Evolutionary conservation across 2,113 vertebrate genomes (phyloP).

Genomic region (Silurus glanis): DNA sequence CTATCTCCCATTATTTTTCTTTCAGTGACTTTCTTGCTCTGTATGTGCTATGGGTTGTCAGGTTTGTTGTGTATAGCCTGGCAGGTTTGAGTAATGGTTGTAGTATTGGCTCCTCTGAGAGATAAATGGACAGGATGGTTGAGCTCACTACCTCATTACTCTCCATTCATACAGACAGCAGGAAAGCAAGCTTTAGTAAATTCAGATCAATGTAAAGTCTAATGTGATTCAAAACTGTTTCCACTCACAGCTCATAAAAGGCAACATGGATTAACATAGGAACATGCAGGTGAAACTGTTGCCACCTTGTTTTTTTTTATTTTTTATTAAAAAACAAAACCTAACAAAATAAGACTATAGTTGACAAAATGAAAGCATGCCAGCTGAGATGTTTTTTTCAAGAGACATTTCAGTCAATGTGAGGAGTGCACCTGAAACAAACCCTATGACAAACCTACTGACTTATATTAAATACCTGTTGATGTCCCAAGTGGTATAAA

Average conservation of each 20-base stretch:
- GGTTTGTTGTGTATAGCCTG: constrained; percentile 8
- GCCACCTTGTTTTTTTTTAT: not conserved
- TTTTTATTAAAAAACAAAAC: not conserved
- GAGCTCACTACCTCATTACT: constrained; percentile 19
- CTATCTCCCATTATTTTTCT: not conserved
- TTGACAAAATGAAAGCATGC: not conserved
- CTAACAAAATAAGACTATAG: not conserved
- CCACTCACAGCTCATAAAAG: not conserved
- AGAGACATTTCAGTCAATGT: not conserved
- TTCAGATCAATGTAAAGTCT: constrained; percentile 18
- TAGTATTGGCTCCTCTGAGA: constrained; percentile 15
- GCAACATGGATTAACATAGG: not conserved
- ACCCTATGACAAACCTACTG: not conserved
- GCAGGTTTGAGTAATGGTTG: constrained; percentile 35
- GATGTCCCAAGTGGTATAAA: not conserved
- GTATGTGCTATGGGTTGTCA: constrained; percentile 12
- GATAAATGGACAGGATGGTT: constrained; percentile 20
- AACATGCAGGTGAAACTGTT: not conserved
- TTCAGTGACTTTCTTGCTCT: not conserved
- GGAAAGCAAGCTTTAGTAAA: not conserved
- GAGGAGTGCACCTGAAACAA: not conserved
- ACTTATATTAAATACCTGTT: not conserved
- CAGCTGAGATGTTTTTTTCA: not conserved
- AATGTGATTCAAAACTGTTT: not conserved
- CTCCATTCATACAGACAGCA: not conserved